These are phyloP conservation scores for Eupithecia subumbrata DNA, from an alignment of 2,888 invertebrate genomes.

Conservation along the genomic window DNA sequence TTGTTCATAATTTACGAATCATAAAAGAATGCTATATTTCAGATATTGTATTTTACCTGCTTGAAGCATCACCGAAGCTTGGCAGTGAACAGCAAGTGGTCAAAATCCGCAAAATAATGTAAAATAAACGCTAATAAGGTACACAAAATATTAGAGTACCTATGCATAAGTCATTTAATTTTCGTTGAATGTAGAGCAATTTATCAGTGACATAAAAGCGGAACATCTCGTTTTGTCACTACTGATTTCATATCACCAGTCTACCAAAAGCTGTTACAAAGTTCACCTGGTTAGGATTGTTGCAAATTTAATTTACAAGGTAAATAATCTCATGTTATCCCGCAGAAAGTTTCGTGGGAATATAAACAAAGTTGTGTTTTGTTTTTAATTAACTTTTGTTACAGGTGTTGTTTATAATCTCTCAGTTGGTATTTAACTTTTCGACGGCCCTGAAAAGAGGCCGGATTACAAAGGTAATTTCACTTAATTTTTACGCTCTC, in stretches of 20 bases:
- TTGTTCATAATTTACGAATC: too few species aligned
- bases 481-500: conserved; percentile 10
- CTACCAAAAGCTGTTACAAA: neutral
- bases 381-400: conserved; percentile 41
- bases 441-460: conserved; percentile 14
- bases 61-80: neutral
- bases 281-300: conserved; percentile 25
- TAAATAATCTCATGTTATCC: conserved; percentile 23
- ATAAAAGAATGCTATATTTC: too few species aligned
- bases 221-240: neutral
- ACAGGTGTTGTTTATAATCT: conserved; percentile 26
- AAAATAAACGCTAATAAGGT: neutral
- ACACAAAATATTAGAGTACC: too few species aligned
- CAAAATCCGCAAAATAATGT: neutral
- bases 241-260: neutral
- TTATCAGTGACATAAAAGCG: neutral
- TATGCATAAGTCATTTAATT: neutral
- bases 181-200: neutral
- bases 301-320: conserved; percentile 24
- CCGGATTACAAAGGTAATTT: conserved; percentile 6
- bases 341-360: conserved; percentile 27
- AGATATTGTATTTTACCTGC: too few species aligned
- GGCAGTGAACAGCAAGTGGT: too few species aligned
- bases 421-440: conserved; percentile 24
- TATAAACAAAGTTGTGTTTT: conserved; percentile 35